Percentiles rank a stretch among this genome's conserved stretches.
These are phyloP conservation scores for Drosophila suzukii DNA, from an alignment of 1,140 invertebrate genomes.

Conservation along the genomic window DNA sequence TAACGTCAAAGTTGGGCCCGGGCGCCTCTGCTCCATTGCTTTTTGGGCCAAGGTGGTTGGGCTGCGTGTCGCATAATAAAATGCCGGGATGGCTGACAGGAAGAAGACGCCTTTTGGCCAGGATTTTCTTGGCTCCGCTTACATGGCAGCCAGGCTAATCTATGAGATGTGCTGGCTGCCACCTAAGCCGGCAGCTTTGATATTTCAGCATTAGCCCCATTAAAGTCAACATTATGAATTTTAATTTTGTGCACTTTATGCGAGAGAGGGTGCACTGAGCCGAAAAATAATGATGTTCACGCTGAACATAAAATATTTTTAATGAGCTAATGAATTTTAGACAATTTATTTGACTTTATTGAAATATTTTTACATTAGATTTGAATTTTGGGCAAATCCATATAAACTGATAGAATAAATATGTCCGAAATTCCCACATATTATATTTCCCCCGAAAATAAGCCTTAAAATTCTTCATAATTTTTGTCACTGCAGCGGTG, in stretches of 20 bases:
- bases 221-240: constrained; percentile 76
- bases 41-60: constrained; percentile 48
- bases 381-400: too few relatives aligned
- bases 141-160: constrained; percentile 63
- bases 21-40: constrained; percentile 24
- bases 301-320: too few relatives aligned
- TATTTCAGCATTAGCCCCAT: constrained; percentile 71
- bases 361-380: too few relatives aligned
- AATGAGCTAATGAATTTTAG: too few relatives aligned
- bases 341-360: too few relatives aligned
- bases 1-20: constrained; percentile 59
- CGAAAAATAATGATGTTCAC: not conserved
- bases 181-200: constrained; percentile 67
- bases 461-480: not conserved
- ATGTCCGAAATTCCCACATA: too few relatives aligned
- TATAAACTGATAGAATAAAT: too few relatives aligned
- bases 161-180: constrained; percentile 61
- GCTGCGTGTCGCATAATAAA: constrained; percentile 74
- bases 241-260: constrained; percentile 60
- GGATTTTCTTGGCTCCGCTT: constrained; percentile 42
- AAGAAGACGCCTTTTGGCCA: constrained; percentile 40
- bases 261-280: constrained; percentile 21
- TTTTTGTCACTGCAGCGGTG: constrained; percentile 18
- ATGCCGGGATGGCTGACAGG: constrained; percentile 40
- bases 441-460: too few relatives aligned